A percentile compares a stretch with the other conserved stretches of the same genome.
phyloP scores from a whole-genome alignment of 2,797 vertebrate species.

The Apodemus agrarius region DNA sequence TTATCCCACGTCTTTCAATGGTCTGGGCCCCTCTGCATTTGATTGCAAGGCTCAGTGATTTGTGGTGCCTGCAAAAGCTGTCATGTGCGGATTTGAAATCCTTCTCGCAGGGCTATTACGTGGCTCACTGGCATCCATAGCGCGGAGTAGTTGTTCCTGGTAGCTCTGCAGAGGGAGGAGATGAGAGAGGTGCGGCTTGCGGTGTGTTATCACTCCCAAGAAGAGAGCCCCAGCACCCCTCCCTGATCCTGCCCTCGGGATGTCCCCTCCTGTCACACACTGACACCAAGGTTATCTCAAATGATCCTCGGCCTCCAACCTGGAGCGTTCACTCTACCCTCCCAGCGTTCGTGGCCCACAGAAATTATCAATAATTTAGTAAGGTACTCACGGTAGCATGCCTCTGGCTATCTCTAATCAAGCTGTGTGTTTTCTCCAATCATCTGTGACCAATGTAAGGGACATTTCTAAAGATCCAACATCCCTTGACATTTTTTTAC shows the following conservation, averaged over 20 bases:
- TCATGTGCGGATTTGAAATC: conserved; percentile 73
- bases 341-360: conserved; percentile 9
- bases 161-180: conserved; percentile 53
- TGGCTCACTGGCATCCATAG: conserved; percentile 71
- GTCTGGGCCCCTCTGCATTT: conserved; percentile 61
- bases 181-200: background rate
- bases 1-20: conserved; percentile 71
- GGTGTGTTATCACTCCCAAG: background rate
- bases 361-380: conserved; percentile 76
- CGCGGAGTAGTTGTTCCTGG: conserved; percentile 56
- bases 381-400: conserved; percentile 55
- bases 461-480: conserved; percentile 57
- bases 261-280: background rate
- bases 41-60: conserved; percentile 65
- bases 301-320: background rate
- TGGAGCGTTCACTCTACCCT: background rate
- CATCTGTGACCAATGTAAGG: conserved; percentile 60
- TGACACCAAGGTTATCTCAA: background rate
- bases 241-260: rapidly evolving
- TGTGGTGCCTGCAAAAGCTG: conserved; percentile 69
- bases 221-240: background rate
- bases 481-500: conserved; percentile 50
- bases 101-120: conserved; percentile 45
- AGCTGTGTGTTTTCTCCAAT: conserved; percentile 44
- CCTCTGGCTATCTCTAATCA: conserved; percentile 75